Base-by-base conservation (phyloP, 2,888 invertebrate genomes). In the Lasioglossum figueresi region DNA sequence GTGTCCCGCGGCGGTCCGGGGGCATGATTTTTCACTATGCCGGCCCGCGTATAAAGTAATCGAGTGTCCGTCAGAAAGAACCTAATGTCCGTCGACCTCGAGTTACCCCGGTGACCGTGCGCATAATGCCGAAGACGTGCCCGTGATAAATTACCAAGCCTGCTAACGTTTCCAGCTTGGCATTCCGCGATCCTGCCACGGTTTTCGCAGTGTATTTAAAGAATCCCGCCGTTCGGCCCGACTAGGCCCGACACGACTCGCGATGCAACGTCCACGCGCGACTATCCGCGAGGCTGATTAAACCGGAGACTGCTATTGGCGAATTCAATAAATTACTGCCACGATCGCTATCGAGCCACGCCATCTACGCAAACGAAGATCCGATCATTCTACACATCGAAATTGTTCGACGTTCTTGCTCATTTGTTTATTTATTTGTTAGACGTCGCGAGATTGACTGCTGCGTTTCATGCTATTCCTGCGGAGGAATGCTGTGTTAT, bases 81-180 rank as follows among this genome's bases (percentile, higher is more conserved):
- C 83, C 82, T 83, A 85, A 87, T 88, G 89, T 87, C 88, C 88
- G 79, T 63, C 82, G 80, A 80, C 86, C 76, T 74, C 85, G 80
- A 79, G 83, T 82, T 81, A 84, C 79, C 80, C 80, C 79, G 83
- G 82, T 80, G 76, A 79, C 80, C 71, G 52, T 40, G 83, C 87
- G 80, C 84, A 84, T 86, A 88, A 87, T 90, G 90, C 81, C 82
- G 84, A 80, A 87, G 89, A 89, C 90, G 84, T 85, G 87, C 68
- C 79, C 79, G 77, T 89, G 90, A 89, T 89, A 90, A 89, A 89
- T 88, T 85, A 84, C 85, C 76, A 43, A 52, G 59, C 72, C 68
- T 74, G 79, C 81, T 85, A 85, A 86, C 88, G 83, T 48, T 84
- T 82, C 37, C 78, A 76, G 79, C 43, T 16, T 72, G n/a, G 52